Evolutionary conservation across 2,888 invertebrate species (phyloP).

Genomic region (Drosophila lutescens): DNA sequence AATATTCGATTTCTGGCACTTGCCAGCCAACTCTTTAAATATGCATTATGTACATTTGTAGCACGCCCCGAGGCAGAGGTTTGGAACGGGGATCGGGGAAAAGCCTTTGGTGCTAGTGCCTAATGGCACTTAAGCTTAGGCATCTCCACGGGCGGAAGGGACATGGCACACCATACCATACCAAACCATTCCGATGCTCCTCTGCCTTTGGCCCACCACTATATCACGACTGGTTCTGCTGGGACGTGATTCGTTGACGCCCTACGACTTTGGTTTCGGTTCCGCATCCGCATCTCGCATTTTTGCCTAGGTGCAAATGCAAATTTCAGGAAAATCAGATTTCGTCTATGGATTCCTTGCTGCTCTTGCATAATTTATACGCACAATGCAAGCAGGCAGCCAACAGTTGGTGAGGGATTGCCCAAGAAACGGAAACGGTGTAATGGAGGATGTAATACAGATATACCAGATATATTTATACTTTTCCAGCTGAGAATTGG

Average conservation of each 20-base stretch:
- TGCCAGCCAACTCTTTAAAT: conserved; percentile 76
- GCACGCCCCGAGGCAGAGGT: conserved; percentile 46
- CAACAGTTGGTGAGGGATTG: conserved; percentile 38
- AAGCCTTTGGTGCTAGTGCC: conserved; percentile 50
- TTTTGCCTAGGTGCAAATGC: conserved; percentile 72
- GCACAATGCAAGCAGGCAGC: conserved; percentile 55
- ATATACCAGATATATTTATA: conserved; percentile 17
- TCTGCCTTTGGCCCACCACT: conserved; percentile 4
- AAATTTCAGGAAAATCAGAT: conserved; percentile 67
- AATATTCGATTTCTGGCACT: conserved; percentile 78
- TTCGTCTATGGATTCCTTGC: conserved; percentile 58
- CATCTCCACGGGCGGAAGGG: conserved; percentile 47
- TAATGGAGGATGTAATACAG: conserved; percentile 37
- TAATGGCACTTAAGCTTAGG: conserved; percentile 79
- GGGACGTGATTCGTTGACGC: conserved; percentile 69
- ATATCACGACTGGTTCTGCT: conserved; percentile 32
- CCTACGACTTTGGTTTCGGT: conserved; percentile 29
- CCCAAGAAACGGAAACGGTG: conserved; percentile 29
- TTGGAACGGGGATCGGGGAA: conserved; percentile 3
- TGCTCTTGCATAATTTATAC: conserved; percentile 66
- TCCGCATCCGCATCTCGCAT: conserved; percentile 55
- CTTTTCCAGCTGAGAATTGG: background rate
- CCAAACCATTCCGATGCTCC: background rate
- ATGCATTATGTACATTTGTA: conserved; percentile 74
- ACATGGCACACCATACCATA: background rate